Evolutionary conservation across 2,888 invertebrate species (phyloP).

Genomic region (Athrips mouffetella): DNA sequence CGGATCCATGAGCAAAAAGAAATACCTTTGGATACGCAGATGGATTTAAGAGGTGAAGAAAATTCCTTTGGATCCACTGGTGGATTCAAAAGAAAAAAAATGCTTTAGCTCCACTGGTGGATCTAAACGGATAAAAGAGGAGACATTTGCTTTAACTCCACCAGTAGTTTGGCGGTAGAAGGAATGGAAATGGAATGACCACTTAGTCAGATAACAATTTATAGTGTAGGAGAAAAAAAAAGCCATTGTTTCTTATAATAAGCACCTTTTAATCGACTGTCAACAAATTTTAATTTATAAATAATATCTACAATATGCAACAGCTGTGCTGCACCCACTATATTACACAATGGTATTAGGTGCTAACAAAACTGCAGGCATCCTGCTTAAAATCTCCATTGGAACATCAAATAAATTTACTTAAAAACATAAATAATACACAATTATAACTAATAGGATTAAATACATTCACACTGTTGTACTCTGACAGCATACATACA

Average conservation of each 20-base stretch:
- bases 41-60: no score
- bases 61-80: no score
- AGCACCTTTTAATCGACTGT: slow-evolving; percentile 75
- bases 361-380: slow-evolving; percentile 53
- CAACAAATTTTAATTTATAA: slow-evolving; percentile 63
- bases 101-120: no score
- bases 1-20: no score
- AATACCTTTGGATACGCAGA: no score
- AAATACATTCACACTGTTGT: slow-evolving; percentile 70
- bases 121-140: no score
- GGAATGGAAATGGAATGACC: no score
- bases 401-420: slow-evolving; percentile 51
- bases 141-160: no score
- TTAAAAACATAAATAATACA: slow-evolving; percentile 52
- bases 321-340: slow-evolving; percentile 53
- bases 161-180: no score
- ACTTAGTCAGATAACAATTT: no score
- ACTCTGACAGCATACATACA: slow-evolving; percentile 54
- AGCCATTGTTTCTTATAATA: slow-evolving; percentile 30
- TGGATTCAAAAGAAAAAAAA: no score
- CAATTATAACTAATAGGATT: slow-evolving; percentile 67
- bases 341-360: slow-evolving; percentile 47
- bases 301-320: slow-evolving; percentile 60
- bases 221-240: slow-evolving; percentile 25
- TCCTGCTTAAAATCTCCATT: slow-evolving; percentile 45